Base-by-base conservation (phyloP, 2,113 vertebrate species). In the Rhineura floridana region DNA sequence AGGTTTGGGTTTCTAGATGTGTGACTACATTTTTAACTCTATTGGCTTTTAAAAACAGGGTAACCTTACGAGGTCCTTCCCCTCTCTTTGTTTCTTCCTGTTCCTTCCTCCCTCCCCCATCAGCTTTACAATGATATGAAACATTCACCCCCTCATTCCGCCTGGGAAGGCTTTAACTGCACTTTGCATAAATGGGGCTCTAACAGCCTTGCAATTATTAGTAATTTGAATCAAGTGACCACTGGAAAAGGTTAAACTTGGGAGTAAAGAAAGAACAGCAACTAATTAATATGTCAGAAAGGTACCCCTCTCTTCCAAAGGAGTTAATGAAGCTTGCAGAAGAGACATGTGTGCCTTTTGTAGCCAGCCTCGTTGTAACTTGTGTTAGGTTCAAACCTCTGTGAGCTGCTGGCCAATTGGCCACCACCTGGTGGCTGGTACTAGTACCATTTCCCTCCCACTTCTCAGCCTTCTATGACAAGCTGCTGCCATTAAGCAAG, bases 211-310 rank as follows among this genome's bases (percentile, higher is more conserved):
- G 88, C 94, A 94, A 96, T 96, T 95, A 97, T 91, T 93, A 95
- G 96, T 78, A 92, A 96, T 95, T 96, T 95, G 93, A 94, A 95
- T 94, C 89, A 90, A 96, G 90, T 92, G 93, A 94, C 95, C 96
- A 96, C 96, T 91, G 87, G 90, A 94, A 59, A 94, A 97, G 96
- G 95, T 96, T 95, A 96, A 86, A 95, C 91, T 81, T 81, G 69
- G 86, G 96, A 92, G 55, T 94, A 93, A 95, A 94, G 91, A 94
- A 96, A 93, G 93, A 91, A 88, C 15, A 84, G 81, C 88, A 95
- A 91, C 94, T 95, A 96, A 97, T 97, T 97, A 97, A 96, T 94
- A 95, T 96, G 96, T 97, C 97, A 97, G 94, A 95, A 92, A 63
- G 96, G 95, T 93, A 89, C 80, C 70, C 85, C 78, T 36, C 79